Evolutionary conservation across 1,140 invertebrate species (phyloP).

Genomic region (Drepana arcuata): DNA sequence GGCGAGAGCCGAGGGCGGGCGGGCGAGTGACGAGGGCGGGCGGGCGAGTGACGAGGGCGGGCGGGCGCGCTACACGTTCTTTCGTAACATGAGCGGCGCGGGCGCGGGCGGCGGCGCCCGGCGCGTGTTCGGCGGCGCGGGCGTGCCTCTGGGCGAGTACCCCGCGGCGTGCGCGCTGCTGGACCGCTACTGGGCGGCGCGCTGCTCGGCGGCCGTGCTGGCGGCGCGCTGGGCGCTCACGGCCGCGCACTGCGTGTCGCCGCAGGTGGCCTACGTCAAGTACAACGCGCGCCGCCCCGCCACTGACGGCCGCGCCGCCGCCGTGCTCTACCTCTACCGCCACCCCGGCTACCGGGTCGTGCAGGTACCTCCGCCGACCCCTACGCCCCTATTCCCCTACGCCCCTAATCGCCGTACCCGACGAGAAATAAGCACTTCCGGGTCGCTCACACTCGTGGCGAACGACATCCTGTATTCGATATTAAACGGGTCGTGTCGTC

Average conservation of each 20-base stretch:
- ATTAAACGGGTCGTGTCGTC: too few species aligned
- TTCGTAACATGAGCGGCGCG: conserved; percentile 8
- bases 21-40: conserved; percentile 2
- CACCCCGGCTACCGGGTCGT: conserved; percentile 33
- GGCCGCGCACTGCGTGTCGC: conserved; percentile 44
- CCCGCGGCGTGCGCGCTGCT: conserved; percentile 32
- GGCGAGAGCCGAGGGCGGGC: conserved; percentile 4
- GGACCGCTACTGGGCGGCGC: conserved; percentile 31
- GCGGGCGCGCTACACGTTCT: conserved; percentile 17
- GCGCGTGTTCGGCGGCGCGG: conserved; percentile 38
- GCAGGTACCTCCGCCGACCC: too few species aligned
- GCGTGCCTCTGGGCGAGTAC: conserved; percentile 18
- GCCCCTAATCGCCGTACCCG: background rate
- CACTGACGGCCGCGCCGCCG: conserved; percentile 23
- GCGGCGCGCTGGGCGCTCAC: conserved; percentile 41
- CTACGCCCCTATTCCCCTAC: background rate
- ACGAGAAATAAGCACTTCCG: too few species aligned
- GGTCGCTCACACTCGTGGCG: too few species aligned
- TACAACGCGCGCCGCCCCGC: conserved; percentile 34
- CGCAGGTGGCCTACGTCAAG: conserved; percentile 35
- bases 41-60: conserved; percentile 1
- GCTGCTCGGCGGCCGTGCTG: conserved; percentile 38
- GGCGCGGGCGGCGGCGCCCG: conserved; percentile 11
- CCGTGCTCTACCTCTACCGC: conserved; percentile 35
- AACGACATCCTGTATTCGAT: too few species aligned